A percentile compares a stretch with the other conserved stretches of the same genome.
Evolutionary conservation across 2,888 invertebrate species (phyloP).

Genomic region (Empis stercorea): DNA sequence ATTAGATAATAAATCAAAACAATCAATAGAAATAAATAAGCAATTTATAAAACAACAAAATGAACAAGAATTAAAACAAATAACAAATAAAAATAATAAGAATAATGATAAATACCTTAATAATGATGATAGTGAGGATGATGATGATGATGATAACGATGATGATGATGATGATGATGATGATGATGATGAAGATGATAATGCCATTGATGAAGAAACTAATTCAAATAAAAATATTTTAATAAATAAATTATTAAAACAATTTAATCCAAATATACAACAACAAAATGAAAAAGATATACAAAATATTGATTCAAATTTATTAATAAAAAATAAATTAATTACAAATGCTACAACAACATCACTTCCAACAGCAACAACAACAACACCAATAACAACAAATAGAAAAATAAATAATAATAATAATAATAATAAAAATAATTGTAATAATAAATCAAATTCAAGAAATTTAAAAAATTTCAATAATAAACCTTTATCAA

Average conservation of each 20-base stretch:
- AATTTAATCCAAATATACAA: conserved; percentile 6
- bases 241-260: conserved; percentile 4
- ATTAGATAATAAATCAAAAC: background rate
- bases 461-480: too few species aligned
- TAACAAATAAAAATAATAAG: background rate
- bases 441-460: too few species aligned
- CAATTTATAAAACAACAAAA: background rate
- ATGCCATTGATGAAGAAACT: conserved; percentile 10
- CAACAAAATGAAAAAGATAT: conserved; percentile 3
- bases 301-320: too few species aligned
- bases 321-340: too few species aligned
- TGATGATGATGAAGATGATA: conserved; percentile 11
- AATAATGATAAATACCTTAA: background rate
- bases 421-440: too few species aligned
- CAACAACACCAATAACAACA: conserved; percentile 10
- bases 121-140: background rate
- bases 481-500: too few species aligned
- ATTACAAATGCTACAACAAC: background rate
- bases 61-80: background rate
- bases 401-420: too few species aligned
- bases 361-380: conserved; percentile 8
- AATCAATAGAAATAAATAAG: too few species aligned
- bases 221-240: conserved; percentile 13
- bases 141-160: background rate
- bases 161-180: background rate